Conservation (phyloP, 2,888 invertebrate genomes). For the Coenonympha arcania region DNA sequence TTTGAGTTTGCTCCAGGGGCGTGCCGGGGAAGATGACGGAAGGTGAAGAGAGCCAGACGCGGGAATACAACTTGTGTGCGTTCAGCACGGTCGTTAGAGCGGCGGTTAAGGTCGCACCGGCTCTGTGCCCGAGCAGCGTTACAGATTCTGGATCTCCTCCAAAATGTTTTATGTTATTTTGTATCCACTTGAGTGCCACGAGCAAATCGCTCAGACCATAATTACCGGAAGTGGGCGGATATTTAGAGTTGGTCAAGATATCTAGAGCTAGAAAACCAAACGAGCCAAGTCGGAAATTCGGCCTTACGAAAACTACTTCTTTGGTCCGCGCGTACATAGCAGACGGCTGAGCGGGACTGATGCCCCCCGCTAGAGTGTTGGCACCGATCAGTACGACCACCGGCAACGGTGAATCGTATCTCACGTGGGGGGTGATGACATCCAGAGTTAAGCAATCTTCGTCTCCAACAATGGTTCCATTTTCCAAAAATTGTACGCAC, state of each 20-base stretch:
- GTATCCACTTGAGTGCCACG: conserved; percentile 84
- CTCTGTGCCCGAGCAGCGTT: conserved; percentile 87
- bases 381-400: conserved; percentile 88
- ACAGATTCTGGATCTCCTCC: conserved; percentile 86
- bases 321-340: conserved; percentile 82
- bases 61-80: conserved; percentile 79
- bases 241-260: conserved; percentile 78
- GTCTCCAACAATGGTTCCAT: conserved; percentile 78
- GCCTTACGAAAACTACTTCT: conserved; percentile 88
- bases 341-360: conserved; percentile 83
- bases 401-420: conserved; percentile 84
- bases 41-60: conserved; percentile 86
- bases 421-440: conserved; percentile 85
- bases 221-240: conserved; percentile 86
- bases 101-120: conserved; percentile 88
- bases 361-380: conserved; percentile 83
- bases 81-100: conserved; percentile 77
- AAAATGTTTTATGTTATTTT: conserved; percentile 86
- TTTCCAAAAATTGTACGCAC: conserved; percentile 81
- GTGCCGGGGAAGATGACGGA: conserved; percentile 82
- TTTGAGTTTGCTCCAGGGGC: conserved; percentile 75
- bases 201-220: conserved; percentile 88
- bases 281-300: conserved; percentile 86
- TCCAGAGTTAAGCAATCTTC: conserved; percentile 90
- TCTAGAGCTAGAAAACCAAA: conserved; percentile 87